Evolutionary conservation across 2,797 vertebrate genomes (phyloP), one percentile per base, ranked within the genome.

Genomic region (Aplochiton taeniatus): DNA sequence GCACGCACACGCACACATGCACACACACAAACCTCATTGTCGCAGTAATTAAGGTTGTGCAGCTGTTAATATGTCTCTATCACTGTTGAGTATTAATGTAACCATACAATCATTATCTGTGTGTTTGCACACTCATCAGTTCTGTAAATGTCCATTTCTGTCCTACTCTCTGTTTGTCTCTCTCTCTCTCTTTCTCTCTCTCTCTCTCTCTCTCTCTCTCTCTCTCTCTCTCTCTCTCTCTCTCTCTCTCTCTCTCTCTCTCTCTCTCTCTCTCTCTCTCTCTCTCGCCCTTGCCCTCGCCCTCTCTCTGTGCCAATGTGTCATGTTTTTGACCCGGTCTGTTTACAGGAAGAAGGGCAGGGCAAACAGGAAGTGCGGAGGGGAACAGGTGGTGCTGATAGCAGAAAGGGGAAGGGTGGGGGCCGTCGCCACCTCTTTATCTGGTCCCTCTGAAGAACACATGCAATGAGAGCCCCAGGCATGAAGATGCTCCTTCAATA

Each of bases 311-410:
- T 54, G 56, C 43, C 62, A 58, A 17, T 52, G 51, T 17, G 52
- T 44, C n/a, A 10, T 55, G 62, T 10, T 42, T n/a, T 12, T 52
- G 20, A 41, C 42, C 31, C 45, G 42, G 56, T 14, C 14, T 43
- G 58, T 54, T 52, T 11, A 18, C 54, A 50, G 63, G 66, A 74
- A 50, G 59, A 48, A 66, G 58, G 50, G 11, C 41, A 54, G 14
- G 62, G 17, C 57, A 64, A 63, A 63, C 44, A 44, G 63, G 63
- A 74, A 57, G 55, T 65, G 17, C 19, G 41, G 9, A 44, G 41
- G 49, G 44, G 12, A 51, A 42, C 62, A 56, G 45, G 53, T 65
- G 53, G 54, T 58, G 17, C 17, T 57, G 59, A 47, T 64, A 11
- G 7, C 14, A 20, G 20, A 20, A 68, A 11, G 43, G 47, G 17